phyloP scores from a whole-genome alignment of 2,797 vertebrate genomes.

The Anableps anableps region DNA sequence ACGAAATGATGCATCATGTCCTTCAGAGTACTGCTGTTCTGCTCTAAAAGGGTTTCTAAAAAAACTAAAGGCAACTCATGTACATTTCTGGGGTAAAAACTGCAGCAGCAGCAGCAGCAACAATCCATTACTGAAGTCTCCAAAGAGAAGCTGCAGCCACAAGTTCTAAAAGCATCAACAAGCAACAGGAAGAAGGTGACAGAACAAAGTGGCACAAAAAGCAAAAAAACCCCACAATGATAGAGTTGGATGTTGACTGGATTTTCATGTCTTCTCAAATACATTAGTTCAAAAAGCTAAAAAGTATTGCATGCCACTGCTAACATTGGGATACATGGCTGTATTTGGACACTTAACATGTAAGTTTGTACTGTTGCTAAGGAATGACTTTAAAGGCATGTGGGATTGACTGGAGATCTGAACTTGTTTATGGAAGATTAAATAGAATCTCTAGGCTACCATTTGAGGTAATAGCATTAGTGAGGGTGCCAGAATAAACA shows the following conservation, averaged over 20 bases:
- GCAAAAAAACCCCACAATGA: neutral
- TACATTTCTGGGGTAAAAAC: neutral
- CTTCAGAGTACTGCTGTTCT: neutral
- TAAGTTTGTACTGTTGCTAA: neutral
- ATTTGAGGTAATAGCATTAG: neutral
- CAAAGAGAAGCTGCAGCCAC: neutral
- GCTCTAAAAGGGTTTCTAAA: neutral
- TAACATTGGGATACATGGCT: neutral
- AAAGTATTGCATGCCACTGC: neutral
- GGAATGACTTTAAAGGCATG: neutral
- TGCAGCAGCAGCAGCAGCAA: neutral
- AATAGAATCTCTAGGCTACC: neutral
- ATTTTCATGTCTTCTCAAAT: neutral
- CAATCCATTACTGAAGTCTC: conserved; percentile 2
- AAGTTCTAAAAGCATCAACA: conserved; percentile 1
- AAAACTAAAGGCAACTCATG: neutral
- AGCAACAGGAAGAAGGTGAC: conserved; percentile 1
- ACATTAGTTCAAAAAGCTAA: neutral
- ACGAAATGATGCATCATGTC: neutral
- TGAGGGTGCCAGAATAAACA: neutral
- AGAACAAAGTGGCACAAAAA: conserved; percentile 2
- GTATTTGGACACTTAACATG: neutral
- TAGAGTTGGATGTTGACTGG: neutral
- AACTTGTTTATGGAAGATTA: neutral
- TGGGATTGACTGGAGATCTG: neutral